Evolutionary conservation across 2,888 invertebrate genomes (phyloP).

Genomic region (Pheosia tremula): DNA sequence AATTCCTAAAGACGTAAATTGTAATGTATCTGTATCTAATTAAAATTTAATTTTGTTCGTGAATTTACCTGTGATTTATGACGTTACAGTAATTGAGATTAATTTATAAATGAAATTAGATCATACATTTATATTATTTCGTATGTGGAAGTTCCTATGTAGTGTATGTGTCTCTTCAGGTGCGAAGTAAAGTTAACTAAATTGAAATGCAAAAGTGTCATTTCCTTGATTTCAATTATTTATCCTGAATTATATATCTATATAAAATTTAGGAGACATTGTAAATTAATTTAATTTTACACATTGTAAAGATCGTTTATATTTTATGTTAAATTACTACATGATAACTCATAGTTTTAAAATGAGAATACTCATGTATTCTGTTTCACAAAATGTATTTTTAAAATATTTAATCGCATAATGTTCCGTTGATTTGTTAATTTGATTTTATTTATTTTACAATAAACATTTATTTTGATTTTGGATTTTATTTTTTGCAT

Average conservation of each 20-base stretch:
- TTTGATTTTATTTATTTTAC: slow-evolving; percentile 41
- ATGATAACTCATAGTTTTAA: not conserved
- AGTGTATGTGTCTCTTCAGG: slow-evolving; percentile 27
- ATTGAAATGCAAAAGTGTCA: slow-evolving; percentile 1
- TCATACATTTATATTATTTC: slow-evolving; percentile 18
- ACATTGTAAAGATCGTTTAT: slow-evolving; percentile 32
- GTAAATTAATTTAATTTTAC: slow-evolving; percentile 19
- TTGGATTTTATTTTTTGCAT: slow-evolving; percentile 14
- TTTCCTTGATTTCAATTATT: not conserved
- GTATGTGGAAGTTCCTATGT: slow-evolving; percentile 53
- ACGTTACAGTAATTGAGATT: slow-evolving; percentile 49
- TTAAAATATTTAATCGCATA: slow-evolving; percentile 17
- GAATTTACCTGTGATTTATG: slow-evolving; percentile 51
- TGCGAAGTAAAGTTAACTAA: not conserved
- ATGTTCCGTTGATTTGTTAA: slow-evolving; percentile 40
- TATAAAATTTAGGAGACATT: slow-evolving; percentile 23
- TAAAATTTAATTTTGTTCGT: slow-evolving; percentile 25
- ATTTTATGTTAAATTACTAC: slow-evolving; percentile 17
- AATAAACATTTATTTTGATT: slow-evolving; percentile 42
- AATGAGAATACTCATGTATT: slow-evolving; percentile 21
- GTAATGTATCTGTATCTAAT: slow-evolving; percentile 5
- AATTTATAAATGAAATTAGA: slow-evolving; percentile 28
- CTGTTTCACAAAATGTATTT: slow-evolving; percentile 26
- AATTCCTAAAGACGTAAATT: slow-evolving; percentile 1
- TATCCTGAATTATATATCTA: too few relatives aligned